Evolutionary conservation across 2,113 vertebrate species (phyloP).

Genomic region (Cacatua alba): DNA sequence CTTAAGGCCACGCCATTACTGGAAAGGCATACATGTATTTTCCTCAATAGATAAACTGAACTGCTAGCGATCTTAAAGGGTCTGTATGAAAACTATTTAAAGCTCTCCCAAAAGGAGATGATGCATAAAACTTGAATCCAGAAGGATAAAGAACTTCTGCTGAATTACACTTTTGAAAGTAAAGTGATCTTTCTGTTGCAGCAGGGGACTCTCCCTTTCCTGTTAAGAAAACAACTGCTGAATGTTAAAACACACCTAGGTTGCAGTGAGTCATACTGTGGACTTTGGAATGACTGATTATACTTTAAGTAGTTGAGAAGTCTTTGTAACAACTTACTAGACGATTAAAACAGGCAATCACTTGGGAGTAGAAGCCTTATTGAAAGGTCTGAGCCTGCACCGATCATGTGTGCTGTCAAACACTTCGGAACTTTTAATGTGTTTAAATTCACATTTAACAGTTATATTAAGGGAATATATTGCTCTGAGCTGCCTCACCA

Average conservation of each 20-base stretch:
- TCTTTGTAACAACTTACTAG: not conserved
- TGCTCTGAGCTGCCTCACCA: not conserved
- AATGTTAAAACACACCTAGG: constrained; percentile 47
- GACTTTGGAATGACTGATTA: constrained; percentile 37
- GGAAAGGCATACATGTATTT: not conserved
- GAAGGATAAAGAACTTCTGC: not conserved
- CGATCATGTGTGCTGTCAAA: not conserved
- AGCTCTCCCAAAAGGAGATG: not conserved
- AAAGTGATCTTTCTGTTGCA: not conserved
- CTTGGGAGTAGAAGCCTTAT: not conserved
- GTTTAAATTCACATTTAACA: not conserved
- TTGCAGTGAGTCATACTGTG: constrained; percentile 35
- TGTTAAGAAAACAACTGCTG: constrained; percentile 35
- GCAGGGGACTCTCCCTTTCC: constrained; percentile 42
- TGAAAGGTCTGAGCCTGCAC: constrained; percentile 1
- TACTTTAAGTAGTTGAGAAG: not conserved
- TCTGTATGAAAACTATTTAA: not conserved
- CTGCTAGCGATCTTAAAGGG: not conserved
- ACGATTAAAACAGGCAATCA: not conserved
- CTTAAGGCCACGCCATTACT: not conserved
- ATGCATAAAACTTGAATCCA: not conserved
- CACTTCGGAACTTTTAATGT: not conserved
- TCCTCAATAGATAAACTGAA: not conserved
- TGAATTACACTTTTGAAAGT: not conserved
- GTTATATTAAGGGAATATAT: not conserved